Evolutionary conservation across 53 echinoderm and acorn worm species (phyloP), one percentile per base, ranked within the genome.

Genomic region (Stichopus horrens): DNA sequence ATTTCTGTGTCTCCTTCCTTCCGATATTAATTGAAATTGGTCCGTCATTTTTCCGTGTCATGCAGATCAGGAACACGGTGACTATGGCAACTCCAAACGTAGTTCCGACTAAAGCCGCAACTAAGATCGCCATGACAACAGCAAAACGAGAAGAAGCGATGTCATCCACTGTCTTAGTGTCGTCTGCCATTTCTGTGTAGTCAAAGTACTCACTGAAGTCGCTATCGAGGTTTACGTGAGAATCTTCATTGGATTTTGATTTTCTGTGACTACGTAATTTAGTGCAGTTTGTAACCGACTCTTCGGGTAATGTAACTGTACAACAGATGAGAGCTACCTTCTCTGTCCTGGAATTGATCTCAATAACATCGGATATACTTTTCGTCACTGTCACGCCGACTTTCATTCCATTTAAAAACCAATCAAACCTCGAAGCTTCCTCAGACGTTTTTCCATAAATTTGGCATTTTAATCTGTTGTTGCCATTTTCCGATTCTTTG

Each of bases 361-460:
- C 63, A 9, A 21, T 37, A 21, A 58, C 83, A 63, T 58, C 83
- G 8, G 58, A 83, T 58, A 14, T 57, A 21, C 51, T 57, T 57
- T 58, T 58, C 20, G 59, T 63, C n/a, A 58, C 59, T 18, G 83
- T 23, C 21, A 23, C 23, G 16, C 83, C 83, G 19, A 83, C 83
- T 37, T 58, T 83, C 59, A 86, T 86, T 53, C 74, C 86, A 67
- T 86, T 86, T 10, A 86, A 54, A 74, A 86, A 86, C 86, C 86
- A 86, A 19, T 74, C 73, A 86, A 54, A 86, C 71, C 52, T 51
- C 9, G 53, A n/a, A 4, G 73, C 14, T 37, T 0, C 37, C 18
- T 53, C 54, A 23, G 54, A 55, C 5, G 21, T 9, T 7, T 20
- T 83, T 2, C 83, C 83, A 55, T 63, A 18, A 20, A 83, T 22